Evolutionary conservation across 2,113 vertebrate species (phyloP).

Genomic region (Rhinolophus ferrumequinum): DNA sequence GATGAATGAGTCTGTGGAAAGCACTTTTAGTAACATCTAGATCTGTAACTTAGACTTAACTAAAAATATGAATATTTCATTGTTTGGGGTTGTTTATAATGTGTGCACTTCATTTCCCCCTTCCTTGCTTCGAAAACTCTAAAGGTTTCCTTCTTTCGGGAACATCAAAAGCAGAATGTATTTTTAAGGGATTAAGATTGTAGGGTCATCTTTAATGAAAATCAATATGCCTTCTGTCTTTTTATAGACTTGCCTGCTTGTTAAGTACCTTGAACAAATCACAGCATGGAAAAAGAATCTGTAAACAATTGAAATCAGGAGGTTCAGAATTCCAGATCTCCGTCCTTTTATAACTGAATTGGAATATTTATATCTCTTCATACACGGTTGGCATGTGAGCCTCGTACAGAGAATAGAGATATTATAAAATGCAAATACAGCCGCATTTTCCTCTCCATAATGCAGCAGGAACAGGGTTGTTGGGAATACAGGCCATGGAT

Average conservation of each 20-base stretch:
- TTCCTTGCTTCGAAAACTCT: background rate
- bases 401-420: background rate
- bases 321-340: background rate
- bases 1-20: fast-evolving
- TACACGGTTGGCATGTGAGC: background rate
- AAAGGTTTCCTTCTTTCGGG: conserved; percentile 17
- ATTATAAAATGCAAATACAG: conserved; percentile 47
- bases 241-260: conserved; percentile 10
- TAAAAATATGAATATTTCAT: background rate
- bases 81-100: background rate
- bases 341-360: background rate
- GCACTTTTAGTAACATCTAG: background rate
- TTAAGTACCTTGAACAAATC: conserved; percentile 4
- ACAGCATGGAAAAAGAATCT: conserved; percentile 14
- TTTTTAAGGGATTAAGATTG: conserved; percentile 34
- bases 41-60: background rate
- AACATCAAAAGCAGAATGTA: conserved; percentile 46
- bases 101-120: background rate
- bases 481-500: background rate
- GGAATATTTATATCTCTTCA: conserved; percentile 38
- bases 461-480: background rate
- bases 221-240: conserved; percentile 43
- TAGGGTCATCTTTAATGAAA: conserved; percentile 68
- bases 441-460: background rate
- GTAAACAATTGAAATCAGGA: conserved; percentile 41